Conservation (phyloP, 2,797 vertebrate genomes). For the Odontamblyopus rebecca region DNA sequence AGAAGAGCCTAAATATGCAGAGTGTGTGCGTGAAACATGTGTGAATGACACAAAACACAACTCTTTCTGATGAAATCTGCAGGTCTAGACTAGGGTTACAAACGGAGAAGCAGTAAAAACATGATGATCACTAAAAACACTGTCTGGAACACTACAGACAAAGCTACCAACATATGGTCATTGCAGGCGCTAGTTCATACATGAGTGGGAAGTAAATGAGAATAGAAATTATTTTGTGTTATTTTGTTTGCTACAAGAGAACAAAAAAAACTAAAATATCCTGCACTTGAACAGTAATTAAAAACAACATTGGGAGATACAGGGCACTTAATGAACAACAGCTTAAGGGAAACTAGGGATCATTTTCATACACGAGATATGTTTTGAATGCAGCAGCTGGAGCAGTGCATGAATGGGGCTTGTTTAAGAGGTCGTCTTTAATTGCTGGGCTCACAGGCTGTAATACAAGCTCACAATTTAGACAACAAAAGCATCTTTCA, state of each 20-base stretch:
- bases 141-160: neutral
- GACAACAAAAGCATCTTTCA: constrained; percentile 11
- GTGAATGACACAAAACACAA: no score
- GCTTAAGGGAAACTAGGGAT: constrained; percentile 3
- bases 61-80: no score
- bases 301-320: neutral
- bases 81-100: no score
- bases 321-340: constrained; percentile 1
- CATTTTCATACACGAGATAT: constrained; percentile 1
- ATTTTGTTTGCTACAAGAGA: neutral
- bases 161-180: neutral
- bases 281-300: constrained; percentile 2
- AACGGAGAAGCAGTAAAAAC: no score
- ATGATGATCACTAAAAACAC: neutral
- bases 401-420: constrained; percentile 5
- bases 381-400: constrained; percentile 8
- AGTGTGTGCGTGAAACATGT: no score
- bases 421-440: constrained; percentile 13
- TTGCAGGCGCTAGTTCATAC: neutral
- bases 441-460: constrained; percentile 2
- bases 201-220: neutral
- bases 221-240: neutral
- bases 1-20: no score
- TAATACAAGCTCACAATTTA: constrained; percentile 10
- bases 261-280: neutral